Percentiles rank a stretch among this genome's conserved stretches.
These are phyloP conservation scores for Nesogale talazaci DNA, from an alignment of 2,113 vertebrate genomes.

Conservation along the genomic window DNA sequence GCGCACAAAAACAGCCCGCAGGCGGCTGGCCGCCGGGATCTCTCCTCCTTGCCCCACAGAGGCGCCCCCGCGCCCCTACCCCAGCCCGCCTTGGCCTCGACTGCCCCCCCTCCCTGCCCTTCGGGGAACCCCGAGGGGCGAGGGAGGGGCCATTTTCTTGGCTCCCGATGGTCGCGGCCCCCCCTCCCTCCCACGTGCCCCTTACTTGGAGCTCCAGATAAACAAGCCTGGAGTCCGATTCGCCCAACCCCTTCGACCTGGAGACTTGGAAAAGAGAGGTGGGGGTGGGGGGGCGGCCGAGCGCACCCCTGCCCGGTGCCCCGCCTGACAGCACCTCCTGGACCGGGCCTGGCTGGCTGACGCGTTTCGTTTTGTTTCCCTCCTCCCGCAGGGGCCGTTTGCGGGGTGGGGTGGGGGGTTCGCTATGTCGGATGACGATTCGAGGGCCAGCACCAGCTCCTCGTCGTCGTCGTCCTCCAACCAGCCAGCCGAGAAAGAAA, in stretches of 20 bases:
- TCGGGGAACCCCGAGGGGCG: constrained; percentile 38
- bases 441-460: constrained; percentile 97
- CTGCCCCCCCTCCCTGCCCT: constrained; percentile 56
- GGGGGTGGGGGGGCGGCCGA: constrained; percentile 19
- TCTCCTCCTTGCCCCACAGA: not conserved
- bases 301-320: not conserved
- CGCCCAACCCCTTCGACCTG: constrained; percentile 33
- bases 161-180: not conserved
- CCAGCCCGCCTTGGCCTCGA: not conserved
- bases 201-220: not conserved
- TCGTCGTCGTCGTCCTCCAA: constrained; percentile 93
- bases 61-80: not conserved
- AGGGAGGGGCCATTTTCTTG: not conserved
- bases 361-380: constrained; percentile 83
- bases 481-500: constrained; percentile 91
- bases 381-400: constrained; percentile 84
- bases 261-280: constrained; percentile 35
- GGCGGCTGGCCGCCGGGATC: constrained; percentile 11
- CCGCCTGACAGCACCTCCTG: constrained; percentile 48
- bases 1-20: constrained; percentile 32
- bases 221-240: constrained; percentile 4
- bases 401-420: constrained; percentile 90
- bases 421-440: constrained; percentile 99
- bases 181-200: not conserved
- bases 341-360: constrained; percentile 60